Base-by-base conservation (phyloP, 37 sponge, comb jelly and placozoan genomes). In the Cladorhizidae sp. region DNA sequence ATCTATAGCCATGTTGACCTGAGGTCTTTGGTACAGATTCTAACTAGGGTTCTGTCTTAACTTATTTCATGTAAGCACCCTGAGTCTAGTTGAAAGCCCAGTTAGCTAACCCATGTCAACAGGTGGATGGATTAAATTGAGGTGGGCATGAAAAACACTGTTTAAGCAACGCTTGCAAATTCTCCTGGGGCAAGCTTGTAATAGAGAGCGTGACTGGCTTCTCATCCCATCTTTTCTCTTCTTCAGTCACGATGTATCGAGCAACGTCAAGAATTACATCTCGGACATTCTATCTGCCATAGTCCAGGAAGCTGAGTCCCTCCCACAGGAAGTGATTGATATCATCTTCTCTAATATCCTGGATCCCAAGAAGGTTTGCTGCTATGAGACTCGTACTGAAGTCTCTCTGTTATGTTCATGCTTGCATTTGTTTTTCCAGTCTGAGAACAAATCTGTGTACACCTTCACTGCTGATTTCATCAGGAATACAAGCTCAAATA, bases 281-380 rank as follows among this genome's bases (percentile, higher is more conserved):
- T 39, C 82, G 32, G 86, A 92, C 33, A 84, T 92, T 41, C 75
- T 95, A 73, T 61, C 79, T 37, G 69, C 84, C 20, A 62, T 95
- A 7, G 57, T 95, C 45, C 87, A 87, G 42, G 93, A 95, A 33
- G 88, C 81, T 25, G 93, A 91, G 64, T 55, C 37, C 73, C 77
- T 95, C 12, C 87, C 96, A n/a, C 90, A 89, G 73, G 90, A 78
- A 25, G 33, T 89, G 15, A 37, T 89, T 28, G 94, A 89, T 38
- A 26, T 51, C 21, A 76, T 90, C 20, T 74, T 93, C 12, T 20
- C 71, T n/a, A 82, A 93, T 18, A 64, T 93, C 21, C 23, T 82
- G 14, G 83, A 81, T 28, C 77, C 91, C 23, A 20, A 23, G 14
- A 85, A 85, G 91, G 91, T 90, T 18, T 42, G 33, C 0, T 17